Percentiles rank a stretch among this genome's conserved stretches.
Evolutionary conservation across 2,888 invertebrate genomes (phyloP).

Genomic region (Drosophila sordidula): DNA sequence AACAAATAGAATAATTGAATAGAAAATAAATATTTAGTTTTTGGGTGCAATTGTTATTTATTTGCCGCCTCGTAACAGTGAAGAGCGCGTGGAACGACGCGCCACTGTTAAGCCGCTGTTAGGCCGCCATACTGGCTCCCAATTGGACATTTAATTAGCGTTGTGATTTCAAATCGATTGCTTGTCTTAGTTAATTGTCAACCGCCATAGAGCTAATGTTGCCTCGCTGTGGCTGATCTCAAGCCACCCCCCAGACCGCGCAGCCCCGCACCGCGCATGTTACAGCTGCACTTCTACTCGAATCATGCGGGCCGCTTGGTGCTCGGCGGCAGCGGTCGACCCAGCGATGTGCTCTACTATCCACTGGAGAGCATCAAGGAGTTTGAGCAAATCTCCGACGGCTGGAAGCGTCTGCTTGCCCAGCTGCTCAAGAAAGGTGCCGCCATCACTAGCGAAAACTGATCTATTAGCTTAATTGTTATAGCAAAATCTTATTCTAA

Average conservation of each 20-base stretch:
- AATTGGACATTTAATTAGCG: constrained; percentile 48
- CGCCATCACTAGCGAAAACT: constrained; percentile 1
- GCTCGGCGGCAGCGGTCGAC: constrained; percentile 85
- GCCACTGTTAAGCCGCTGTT: constrained; percentile 43
- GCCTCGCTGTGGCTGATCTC: constrained; percentile 42
- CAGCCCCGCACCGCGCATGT: constrained; percentile 86
- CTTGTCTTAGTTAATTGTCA: constrained; percentile 46
- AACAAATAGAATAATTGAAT: constrained; percentile 20
- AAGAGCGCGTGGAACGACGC: constrained; percentile 45
- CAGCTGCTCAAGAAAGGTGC: constrained; percentile 89
- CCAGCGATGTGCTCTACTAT: constrained; percentile 87
- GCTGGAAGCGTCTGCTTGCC: constrained; percentile 91
- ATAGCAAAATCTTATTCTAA: not conserved
- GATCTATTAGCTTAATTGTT: too few relatives aligned
- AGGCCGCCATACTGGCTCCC: constrained; percentile 1
- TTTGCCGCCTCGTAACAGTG: constrained; percentile 31
- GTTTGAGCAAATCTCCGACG: constrained; percentile 92
- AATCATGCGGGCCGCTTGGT: constrained; percentile 90
- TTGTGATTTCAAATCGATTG: constrained; percentile 34
- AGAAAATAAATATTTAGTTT: constrained; percentile 29
- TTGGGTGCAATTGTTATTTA: constrained; percentile 20
- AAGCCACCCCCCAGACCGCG: constrained; percentile 27
- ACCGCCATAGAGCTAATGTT: constrained; percentile 35
- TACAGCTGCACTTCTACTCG: constrained; percentile 93
- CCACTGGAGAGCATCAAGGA: constrained; percentile 94